Percentiles rank a stretch among this genome's conserved stretches.
These are phyloP conservation scores for Scaptomyza hsui DNA, from an alignment of 1,140 invertebrate species.

Conservation along the genomic window DNA sequence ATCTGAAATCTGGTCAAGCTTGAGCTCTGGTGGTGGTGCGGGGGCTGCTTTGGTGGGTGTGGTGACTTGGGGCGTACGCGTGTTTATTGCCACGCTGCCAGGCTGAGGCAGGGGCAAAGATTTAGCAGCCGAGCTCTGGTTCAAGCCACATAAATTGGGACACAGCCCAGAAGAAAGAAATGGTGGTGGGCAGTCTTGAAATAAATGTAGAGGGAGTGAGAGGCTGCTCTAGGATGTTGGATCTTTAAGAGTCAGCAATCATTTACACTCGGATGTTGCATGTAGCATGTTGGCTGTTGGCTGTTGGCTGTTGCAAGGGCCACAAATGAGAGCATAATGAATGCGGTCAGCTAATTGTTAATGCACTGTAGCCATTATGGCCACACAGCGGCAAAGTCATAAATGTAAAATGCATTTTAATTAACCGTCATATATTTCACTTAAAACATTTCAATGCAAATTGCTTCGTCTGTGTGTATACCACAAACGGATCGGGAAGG, in stretches of 20 bases:
- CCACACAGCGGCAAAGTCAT: slow-evolving; percentile 54
- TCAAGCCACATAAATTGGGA: slow-evolving; percentile 66
- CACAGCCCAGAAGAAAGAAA: slow-evolving; percentile 41
- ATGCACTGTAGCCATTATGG: slow-evolving; percentile 77
- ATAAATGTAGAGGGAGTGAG: background rate
- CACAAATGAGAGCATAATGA: slow-evolving; percentile 59
- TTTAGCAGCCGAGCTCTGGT: slow-evolving; percentile 63
- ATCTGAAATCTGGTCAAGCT: slow-evolving; percentile 64
- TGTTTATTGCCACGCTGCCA: slow-evolving; percentile 69
- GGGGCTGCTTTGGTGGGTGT: slow-evolving; percentile 37
- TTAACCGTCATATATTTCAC: slow-evolving; percentile 77
- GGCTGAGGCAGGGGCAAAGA: slow-evolving; percentile 63
- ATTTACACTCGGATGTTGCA: slow-evolving; percentile 30
- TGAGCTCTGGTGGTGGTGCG: slow-evolving; percentile 15
- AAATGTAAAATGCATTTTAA: slow-evolving; percentile 80
- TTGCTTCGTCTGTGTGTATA: slow-evolving; percentile 20
- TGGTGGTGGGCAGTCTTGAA: slow-evolving; percentile 53
- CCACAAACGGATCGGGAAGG: background rate
- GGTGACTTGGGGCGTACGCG: slow-evolving; percentile 69
- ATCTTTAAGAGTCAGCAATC: slow-evolving; percentile 19
- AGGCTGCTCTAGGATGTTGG: slow-evolving; percentile 49
- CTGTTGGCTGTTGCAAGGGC: slow-evolving; percentile 25
- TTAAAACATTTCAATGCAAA: slow-evolving; percentile 79
- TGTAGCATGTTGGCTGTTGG: slow-evolving; percentile 10
- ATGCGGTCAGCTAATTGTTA: slow-evolving; percentile 81